Percentiles rank a stretch among this genome's conserved stretches.
Evolutionary conservation across 1,140 invertebrate species (phyloP).

Genomic region (Nasonia giraulti): DNA sequence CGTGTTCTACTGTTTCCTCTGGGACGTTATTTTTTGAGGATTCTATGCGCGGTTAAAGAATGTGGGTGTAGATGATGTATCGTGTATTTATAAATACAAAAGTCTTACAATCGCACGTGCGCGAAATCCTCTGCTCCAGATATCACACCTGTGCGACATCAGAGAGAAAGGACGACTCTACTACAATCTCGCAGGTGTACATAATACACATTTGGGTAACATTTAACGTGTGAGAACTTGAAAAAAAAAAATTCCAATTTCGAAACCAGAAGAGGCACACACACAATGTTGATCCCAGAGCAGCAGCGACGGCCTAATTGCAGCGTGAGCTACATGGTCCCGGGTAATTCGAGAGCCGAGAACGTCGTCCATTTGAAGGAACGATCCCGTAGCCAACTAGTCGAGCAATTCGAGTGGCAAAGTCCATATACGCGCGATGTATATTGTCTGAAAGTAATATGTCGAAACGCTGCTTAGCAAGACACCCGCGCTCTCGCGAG

Average conservation of each 20-base stretch:
- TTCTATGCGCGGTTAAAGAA: too few species aligned
- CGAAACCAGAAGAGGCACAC: background rate
- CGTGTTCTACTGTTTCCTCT: background rate
- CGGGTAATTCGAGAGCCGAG: background rate
- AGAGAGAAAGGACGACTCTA: background rate
- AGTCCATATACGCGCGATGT: background rate
- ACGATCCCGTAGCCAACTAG: too few species aligned
- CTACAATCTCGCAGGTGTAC: too few species aligned
- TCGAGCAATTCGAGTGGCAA: background rate
- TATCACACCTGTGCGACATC: too few species aligned
- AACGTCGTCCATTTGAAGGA: too few species aligned
- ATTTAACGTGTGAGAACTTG: background rate
- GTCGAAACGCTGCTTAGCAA: background rate
- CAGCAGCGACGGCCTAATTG: too few species aligned
- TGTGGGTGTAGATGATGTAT: too few species aligned
- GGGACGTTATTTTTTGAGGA: background rate
- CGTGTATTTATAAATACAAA: too few species aligned
- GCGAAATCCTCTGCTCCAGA: background rate
- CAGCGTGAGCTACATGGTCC: background rate
- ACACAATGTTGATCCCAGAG: too few species aligned
- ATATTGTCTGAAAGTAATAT: background rate
- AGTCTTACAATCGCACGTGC: background rate
- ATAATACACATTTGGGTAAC: too few species aligned
- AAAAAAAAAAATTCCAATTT: background rate
- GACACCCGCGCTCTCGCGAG: background rate